Evolutionary conservation across 2,888 invertebrate species (phyloP), one percentile per base, ranked within the genome.

Genomic region (Amorpha juglandis): DNA sequence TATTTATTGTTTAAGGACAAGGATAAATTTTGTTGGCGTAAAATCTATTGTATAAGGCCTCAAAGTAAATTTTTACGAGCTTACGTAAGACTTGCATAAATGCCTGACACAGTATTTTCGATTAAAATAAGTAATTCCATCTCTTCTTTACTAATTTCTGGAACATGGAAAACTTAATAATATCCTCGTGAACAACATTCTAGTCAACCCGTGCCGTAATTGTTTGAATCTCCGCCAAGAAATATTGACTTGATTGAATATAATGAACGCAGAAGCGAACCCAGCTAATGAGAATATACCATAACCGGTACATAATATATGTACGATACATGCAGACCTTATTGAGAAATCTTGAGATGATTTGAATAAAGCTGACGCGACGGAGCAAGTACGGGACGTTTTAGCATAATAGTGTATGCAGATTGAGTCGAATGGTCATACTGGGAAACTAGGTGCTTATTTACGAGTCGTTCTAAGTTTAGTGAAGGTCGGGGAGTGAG

Each of bases 291-390:
- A 58, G 19, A 42, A 58, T 38, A 42, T 38, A 19, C 58, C 58
- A 58, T 58, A 58, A 58, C 58, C 38, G 58, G 58, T 38, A 38
- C 58, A 58, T 42, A 58, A 58, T 42, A 42, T 58, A 58, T 42
- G 42, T 19, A 42, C 27, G 27, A 27, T 58, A 38, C 19, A 58
- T 58, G 58, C 58, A 58, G 38, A 11, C 58, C 58, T 58, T 58
- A 58, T 58, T 58, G 58, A 58, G 58, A 42, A 58, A 58, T 58
- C 58, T 42, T 55, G 35, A 35, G 55, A 55, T 9, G 35, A 55
- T 55, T 58, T 58, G 58, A 58, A 58, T 58, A 58, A 55, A 42
- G 42, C 58, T 58, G 58, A 58, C 58, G 58, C 11, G 58, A 27
- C 27, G 27, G 27, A 38, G 16, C 58, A 58, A 58, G 38, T 42